Conservation (phyloP, 1,140 invertebrate species). For the Anagrus nilaparvatae region DNA sequence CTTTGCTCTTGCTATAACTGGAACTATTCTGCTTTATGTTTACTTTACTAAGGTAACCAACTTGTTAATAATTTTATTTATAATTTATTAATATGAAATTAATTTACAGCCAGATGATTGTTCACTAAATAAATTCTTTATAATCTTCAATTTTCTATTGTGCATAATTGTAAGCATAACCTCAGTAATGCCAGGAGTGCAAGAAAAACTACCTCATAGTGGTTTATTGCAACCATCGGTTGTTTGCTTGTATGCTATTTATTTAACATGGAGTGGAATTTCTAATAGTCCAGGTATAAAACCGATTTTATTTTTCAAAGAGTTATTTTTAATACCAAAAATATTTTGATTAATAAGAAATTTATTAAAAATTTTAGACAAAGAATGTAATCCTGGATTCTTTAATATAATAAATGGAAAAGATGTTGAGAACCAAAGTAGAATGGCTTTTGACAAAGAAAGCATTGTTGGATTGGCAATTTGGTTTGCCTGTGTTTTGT, state of each 20-base stretch:
- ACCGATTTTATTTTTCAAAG: conserved; percentile 10
- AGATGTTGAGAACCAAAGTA: conserved; percentile 24
- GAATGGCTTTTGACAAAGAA: conserved; percentile 62
- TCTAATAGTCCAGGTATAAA: conserved; percentile 72
- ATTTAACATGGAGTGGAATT: conserved; percentile 96
- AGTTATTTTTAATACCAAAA: neutral
- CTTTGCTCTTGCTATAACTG: conserved; percentile 71
- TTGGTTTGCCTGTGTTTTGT: conserved; percentile 91
- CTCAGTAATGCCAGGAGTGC: conserved; percentile 85
- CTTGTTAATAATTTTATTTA: conserved; percentile 9
- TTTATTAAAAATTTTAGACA: too few species aligned
- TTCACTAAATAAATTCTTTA: conserved; percentile 91
- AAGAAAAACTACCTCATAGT: conserved; percentile 77
- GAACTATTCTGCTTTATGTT: conserved; percentile 79
- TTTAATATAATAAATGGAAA: conserved; percentile 39
- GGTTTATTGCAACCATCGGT: conserved; percentile 87
- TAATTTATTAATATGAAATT: conserved; percentile 18
- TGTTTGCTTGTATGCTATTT: conserved; percentile 87
- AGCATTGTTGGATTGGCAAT: conserved; percentile 85
- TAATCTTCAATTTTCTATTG: conserved; percentile 91
- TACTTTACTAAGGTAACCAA: conserved; percentile 75
- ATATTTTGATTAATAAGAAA: too few species aligned
- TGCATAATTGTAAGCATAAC: conserved; percentile 76
- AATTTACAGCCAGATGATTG: conserved; percentile 63
- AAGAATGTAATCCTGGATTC: conserved; percentile 67